Evolutionary conservation across 2,888 invertebrate species (phyloP), one percentile per base, ranked within the genome.

Genomic region (Trypoxylon attenuatum): DNA sequence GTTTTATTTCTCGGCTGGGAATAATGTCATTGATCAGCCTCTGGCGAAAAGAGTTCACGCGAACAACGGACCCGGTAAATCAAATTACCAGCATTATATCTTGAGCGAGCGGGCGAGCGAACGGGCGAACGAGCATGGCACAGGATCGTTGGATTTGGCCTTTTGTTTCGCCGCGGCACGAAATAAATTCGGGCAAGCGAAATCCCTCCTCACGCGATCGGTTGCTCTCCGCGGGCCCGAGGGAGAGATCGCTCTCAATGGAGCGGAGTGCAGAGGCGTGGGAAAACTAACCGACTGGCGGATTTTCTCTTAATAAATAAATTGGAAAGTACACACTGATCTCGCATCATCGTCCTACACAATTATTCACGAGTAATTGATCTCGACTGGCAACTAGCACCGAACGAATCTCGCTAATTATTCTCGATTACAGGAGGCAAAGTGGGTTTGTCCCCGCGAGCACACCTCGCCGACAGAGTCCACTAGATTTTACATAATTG

Each of bases 231-330:
- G n/a, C n/a, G n/a, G n/a, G n/a, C n/a, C n/a, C n/a, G n/a, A n/a
- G n/a, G n/a, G n/a, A n/a, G n/a, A n/a, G n/a, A n/a, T n/a, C n/a
- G n/a, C n/a, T n/a, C n/a, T n/a, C n/a, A n/a, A n/a, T n/a, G n/a
- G n/a, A n/a, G n/a, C n/a, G n/a, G n/a, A n/a, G n/a, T n/a, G n/a
- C n/a, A n/a, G n/a, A n/a, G n/a, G 13, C 33, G 33, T 5, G 8
- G 5, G 25, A 8, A 8, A 13, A 3, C 13, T 33, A 4, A 16
- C 42, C 51, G 33, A 54, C 52, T 55, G 27, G 52, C 33, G 22
- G 50, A 60, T 60, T 60, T 66, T 56, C 42, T 45, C 56, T 45
- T 66, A 60, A 66, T 66, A 66, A 60, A 68, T 59, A 66, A n/a
- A 68, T 66, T 68, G 41, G 55, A 39, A 56, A 59, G 65, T 51